Evolutionary conservation across 1,140 invertebrate genomes (phyloP).

Genomic region (Ruditapes philippinarum): DNA sequence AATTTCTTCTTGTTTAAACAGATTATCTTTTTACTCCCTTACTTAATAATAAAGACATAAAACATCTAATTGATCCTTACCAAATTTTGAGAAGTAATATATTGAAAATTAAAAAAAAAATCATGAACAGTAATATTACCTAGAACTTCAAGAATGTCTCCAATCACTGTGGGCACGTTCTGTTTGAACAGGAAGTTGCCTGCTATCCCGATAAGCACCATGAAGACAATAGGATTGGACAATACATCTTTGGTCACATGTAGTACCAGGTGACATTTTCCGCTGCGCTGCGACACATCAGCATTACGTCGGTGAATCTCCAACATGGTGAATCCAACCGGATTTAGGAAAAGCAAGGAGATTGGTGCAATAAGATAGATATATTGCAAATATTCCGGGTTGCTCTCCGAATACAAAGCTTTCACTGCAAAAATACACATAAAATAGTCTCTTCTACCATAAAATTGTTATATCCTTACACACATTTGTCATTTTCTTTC

Average conservation of each 20-base stretch:
- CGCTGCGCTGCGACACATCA: neutral
- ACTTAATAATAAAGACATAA: too few relatives aligned
- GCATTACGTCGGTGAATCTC: conserved; percentile 90
- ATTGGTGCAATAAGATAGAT: conserved; percentile 98
- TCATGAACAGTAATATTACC: too few relatives aligned
- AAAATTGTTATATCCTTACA: too few relatives aligned
- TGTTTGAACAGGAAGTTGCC: conserved; percentile 95
- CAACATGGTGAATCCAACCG: conserved; percentile 96
- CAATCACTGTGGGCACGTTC: conserved; percentile 91
- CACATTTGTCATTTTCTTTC: too few relatives aligned
- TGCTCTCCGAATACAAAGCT: conserved; percentile 89
- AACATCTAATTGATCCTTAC: too few relatives aligned
- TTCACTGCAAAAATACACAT: conserved; percentile 86
- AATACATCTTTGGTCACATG: conserved; percentile 90
- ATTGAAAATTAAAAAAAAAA: too few relatives aligned
- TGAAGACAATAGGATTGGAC: conserved; percentile 96
- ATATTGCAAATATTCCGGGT: conserved; percentile 96
- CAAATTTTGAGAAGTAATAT: too few relatives aligned
- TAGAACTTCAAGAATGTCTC: conserved; percentile 91
- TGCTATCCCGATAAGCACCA: conserved; percentile 96
- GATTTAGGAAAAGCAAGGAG: conserved; percentile 96
- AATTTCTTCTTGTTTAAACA: too few relatives aligned
- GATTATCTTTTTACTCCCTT: too few relatives aligned
- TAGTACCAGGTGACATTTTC: conserved; percentile 46
- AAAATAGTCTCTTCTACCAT: too few relatives aligned